Evolutionary conservation across 2,113 vertebrate species (phyloP).

Genomic region (Myanophis thanlyinensis): DNA sequence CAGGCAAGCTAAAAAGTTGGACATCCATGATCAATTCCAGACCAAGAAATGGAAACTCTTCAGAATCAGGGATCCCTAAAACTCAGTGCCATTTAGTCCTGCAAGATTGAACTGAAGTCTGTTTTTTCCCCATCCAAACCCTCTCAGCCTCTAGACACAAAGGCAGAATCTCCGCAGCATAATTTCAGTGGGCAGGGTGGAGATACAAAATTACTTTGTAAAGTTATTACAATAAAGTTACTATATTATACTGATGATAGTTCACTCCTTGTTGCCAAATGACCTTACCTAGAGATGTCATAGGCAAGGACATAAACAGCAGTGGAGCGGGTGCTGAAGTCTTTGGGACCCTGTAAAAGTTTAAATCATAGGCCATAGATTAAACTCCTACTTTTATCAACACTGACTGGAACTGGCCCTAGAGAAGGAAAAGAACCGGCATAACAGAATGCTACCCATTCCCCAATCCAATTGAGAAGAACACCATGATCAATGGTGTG

Average conservation of each 20-base stretch:
- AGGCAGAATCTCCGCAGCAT: not conserved
- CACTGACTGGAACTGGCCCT: not conserved
- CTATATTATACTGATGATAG: not conserved
- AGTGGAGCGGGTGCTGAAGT: not conserved
- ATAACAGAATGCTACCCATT: not conserved
- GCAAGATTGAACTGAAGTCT: not conserved
- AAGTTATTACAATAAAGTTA: not conserved
- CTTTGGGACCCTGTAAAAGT: not conserved
- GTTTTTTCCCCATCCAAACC: not conserved
- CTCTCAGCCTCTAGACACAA: not conserved
- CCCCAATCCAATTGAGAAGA: not conserved
- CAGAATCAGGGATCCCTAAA: not conserved
- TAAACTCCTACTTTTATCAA: not conserved
- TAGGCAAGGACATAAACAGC: not conserved
- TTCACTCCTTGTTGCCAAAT: not conserved
- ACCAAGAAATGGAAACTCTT: not conserved
- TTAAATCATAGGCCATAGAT: not conserved
- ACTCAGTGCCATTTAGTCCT: not conserved
- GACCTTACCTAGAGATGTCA: not conserved
- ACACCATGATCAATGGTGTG: not conserved
- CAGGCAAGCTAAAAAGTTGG: too few relatives aligned
- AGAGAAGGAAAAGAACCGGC: not conserved
- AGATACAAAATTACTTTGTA: not conserved
- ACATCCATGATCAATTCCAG: not conserved
- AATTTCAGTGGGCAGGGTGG: not conserved